Evolutionary conservation across 1,140 invertebrate species (phyloP).

Genomic region (Delia radicum): DNA sequence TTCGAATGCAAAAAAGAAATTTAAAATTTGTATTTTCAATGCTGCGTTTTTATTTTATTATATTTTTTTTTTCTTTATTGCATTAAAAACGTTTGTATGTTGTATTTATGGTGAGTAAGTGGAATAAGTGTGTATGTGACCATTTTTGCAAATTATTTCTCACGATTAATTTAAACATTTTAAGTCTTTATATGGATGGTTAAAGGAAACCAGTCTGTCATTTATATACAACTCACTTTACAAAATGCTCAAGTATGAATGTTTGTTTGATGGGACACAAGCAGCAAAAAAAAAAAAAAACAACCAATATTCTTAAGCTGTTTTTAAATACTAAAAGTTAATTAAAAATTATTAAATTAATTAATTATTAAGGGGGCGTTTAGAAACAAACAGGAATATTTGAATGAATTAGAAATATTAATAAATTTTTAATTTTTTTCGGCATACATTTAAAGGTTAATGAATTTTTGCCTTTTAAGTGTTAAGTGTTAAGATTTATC

Average conservation of each 20-base stretch:
- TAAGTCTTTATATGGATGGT: not conserved
- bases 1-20: no score
- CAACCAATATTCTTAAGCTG: not conserved
- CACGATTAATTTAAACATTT: constrained; percentile 25
- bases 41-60: no score
- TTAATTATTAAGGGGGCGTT: not conserved
- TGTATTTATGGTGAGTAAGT: not conserved
- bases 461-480: no score
- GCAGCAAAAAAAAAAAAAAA: no score
- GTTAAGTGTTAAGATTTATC: no score
- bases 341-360: constrained; percentile 3
- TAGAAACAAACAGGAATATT: no score
- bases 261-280: no score
- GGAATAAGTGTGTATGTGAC: constrained; percentile 29
- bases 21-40: no score
- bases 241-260: no score
- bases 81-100: not conserved
- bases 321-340: not conserved
- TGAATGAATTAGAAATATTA: no score
- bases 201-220: not conserved
- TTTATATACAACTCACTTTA: not conserved
- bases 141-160: constrained; percentile 34
- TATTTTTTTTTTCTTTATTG: not conserved
- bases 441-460: no score
- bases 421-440: no score